Base-by-base conservation (phyloP, 1,140 invertebrate genomes). In the Arion vulgaris region DNA sequence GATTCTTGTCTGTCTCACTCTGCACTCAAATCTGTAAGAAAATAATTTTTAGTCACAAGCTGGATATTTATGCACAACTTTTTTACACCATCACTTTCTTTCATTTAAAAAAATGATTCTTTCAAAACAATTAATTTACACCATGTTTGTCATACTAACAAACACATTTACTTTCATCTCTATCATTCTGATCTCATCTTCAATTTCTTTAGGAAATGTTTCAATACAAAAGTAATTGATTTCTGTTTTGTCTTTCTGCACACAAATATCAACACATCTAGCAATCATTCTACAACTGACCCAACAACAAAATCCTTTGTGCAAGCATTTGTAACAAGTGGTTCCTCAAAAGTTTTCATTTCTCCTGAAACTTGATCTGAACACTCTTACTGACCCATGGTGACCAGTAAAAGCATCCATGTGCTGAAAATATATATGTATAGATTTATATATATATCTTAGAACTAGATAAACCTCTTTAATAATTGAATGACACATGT, bases 311-410 rank as follows among this genome's bases (percentile, higher is more conserved):
- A 41, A 87, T 87, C 36, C 83, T 86, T 86, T 82, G n/a, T 85
- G 85, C 26, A 91, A 73, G 13, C 89, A 89, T 83, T 93, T 91
- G 79, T 88, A 89, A 83, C 93, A 92, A 34, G 91, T 90, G 38
- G 84, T 78, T 9, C 26, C 80, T 34, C 51, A 26, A 49, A 81
- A 81, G 72, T 2, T 72, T 82, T 73, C 5, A 26, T 34, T 38
- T 82, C 81, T 32, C 81, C 81, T 45, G 73, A 51, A 41, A 39
- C 11, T 0, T 81, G 68, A 36, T 90, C 88, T 15, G 92, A 28
- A 80, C 82, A 53, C 88, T 81, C 11, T 84, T 80, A 83, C 88
- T 93, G 85, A 92, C 91, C 92, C 92, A 93, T 2, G 87, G 86
- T 69, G 91, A 92, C 92, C 92, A 93, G 83, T 90, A 89, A 45